Evolutionary conservation across 2,888 invertebrate genomes (phyloP), one percentile per base, ranked within the genome.

Genomic region (Diloba caeruleocephala): DNA sequence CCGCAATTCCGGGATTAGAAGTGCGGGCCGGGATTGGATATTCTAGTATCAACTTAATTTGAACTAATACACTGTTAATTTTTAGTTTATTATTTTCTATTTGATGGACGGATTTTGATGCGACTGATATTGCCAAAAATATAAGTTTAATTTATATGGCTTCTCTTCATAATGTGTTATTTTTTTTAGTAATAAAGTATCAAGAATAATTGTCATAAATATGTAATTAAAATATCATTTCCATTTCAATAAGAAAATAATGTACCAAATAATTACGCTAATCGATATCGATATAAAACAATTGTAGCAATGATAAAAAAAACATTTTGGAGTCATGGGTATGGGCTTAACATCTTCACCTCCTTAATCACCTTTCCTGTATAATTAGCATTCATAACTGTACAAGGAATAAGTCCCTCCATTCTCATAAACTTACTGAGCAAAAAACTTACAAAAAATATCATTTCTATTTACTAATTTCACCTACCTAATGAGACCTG

Each of bases 391-490:
- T 7, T 10, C n/a, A 19, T 21, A 2, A 10, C 17, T 7, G 9
- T 15, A 33, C 10, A 33, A 33, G 32, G 26, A 13, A 12, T 1
- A 8, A 31, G 8, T 6, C 13, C n/a, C 7, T 13, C 8, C 13
- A 17, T 10, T 31, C 7, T 25, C 49, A 19, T 46, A 56, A 33
- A 29, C 9, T 25, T 36, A 12, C 25, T n/a, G 25, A 37, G 25
- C 37, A 25, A 25, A 37, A 13, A 3, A 7, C 13, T 37, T 43
- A 43, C 33, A 34, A 61, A 58, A 60, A 31, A 36, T 31, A 53
- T 26, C 1, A 10, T 42, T 41, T 14, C 14, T 10, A 33, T 42
- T 36, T 37, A 1, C 9, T 29, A 15, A 14, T 17, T 26, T 28
- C 14, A 9, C 23, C n/a, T 19, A 1, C 3, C 15, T 10, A 28